Conservation (phyloP, 2,888 invertebrate species). For the Frankliniella fusca region DNA sequence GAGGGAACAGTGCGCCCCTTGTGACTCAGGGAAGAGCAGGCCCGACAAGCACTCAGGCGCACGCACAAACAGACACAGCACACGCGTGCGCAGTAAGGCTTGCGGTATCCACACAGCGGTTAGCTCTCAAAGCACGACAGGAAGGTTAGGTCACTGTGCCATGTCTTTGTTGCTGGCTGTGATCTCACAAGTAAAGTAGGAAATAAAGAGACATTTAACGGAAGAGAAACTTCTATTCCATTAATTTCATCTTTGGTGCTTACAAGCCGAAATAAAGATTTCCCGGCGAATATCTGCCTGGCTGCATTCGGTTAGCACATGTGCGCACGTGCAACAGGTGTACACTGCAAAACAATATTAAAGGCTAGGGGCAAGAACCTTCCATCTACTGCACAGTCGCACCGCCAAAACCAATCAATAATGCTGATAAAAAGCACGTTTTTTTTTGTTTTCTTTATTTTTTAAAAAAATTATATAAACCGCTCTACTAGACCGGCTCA, state of each 20-base stretch:
- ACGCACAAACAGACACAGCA: constrained; percentile 16
- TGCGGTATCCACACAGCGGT: neutral
- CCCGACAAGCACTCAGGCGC: neutral
- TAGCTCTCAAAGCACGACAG: constrained; percentile 5
- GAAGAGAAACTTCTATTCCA: neutral
- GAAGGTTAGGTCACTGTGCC: constrained; percentile 21
- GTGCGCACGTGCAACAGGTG: too few species aligned
- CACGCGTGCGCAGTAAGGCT: neutral
- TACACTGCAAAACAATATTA: too few species aligned
- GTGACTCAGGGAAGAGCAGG: neutral
- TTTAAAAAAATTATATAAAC: neutral
- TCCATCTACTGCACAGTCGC: too few species aligned
- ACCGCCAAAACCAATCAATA: neutral
- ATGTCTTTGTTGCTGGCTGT: constrained; percentile 25
- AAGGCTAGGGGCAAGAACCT: too few species aligned
- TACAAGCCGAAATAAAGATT: too few species aligned
- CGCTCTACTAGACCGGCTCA: neutral
- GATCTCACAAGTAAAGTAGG: neutral
- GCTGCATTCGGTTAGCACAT: too few species aligned
- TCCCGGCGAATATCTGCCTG: too few species aligned
- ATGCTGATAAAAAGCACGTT: neutral
- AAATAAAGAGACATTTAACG: neutral
- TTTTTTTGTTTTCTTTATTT: neutral
- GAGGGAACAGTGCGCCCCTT: neutral
- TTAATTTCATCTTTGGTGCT: too few species aligned